phyloP scores from a whole-genome alignment of 2,888 invertebrate species.

The Uropetala carovei region DNA sequence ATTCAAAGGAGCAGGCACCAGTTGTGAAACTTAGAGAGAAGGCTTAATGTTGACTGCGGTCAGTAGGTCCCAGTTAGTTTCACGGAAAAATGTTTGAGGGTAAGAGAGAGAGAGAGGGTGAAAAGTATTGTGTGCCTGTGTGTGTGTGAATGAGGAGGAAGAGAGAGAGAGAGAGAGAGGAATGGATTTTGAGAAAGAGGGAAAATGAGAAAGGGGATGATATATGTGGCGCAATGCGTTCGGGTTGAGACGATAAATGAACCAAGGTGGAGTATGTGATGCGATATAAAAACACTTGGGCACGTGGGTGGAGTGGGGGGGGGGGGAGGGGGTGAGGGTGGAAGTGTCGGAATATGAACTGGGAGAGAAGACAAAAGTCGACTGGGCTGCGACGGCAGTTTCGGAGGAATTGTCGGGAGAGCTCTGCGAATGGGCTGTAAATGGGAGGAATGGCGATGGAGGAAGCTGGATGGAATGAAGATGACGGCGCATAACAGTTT shows the following conservation, averaged over 20 bases:
- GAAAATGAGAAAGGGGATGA: neutral
- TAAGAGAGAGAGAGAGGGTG: neutral
- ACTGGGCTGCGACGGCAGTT: neutral
- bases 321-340: neutral
- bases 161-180: neutral
- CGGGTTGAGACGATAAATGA: neutral
- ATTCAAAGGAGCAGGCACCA: constrained; percentile 46
- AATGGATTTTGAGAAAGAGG: neutral
- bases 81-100: constrained; percentile 11
- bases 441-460: too few relatives aligned
- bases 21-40: neutral
- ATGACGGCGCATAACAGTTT: too few relatives aligned
- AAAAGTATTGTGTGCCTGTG: neutral
- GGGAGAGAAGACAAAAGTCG: neutral
- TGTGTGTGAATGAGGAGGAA: neutral
- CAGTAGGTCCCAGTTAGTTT: constrained; percentile 34
- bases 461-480: too few relatives aligned
- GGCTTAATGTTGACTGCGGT: constrained; percentile 57
- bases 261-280: neutral
- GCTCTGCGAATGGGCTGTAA: too few relatives aligned
- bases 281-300: neutral
- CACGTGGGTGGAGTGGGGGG: neutral
- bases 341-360: neutral
- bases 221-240: neutral
- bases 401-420: neutral